Base-by-base conservation (phyloP, 2,888 invertebrate genomes). In the Pteria penguin region DNA sequence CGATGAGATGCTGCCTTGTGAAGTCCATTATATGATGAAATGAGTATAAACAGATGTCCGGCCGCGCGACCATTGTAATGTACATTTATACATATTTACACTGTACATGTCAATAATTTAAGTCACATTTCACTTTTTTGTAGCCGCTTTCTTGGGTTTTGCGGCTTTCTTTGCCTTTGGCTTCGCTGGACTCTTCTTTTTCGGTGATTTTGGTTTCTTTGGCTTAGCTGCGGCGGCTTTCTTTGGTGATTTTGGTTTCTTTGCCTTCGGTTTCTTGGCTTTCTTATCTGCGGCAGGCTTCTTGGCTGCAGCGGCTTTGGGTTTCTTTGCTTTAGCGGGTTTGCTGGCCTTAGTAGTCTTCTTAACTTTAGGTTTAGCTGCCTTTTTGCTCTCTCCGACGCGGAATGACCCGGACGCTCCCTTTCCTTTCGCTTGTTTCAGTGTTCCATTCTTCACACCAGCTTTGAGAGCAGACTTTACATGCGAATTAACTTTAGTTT, bases 381-480 rank as follows among this genome's bases (percentile, higher is more conserved):
- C 62, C 63, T 75, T 78, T 4, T 36, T 31, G 58, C 73, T 76
- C 29, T 66, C 72, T 31, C 82, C 81, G 2, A 82, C 57, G 31
- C 60, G 71, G 77, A 82, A 82, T 11, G 79, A 79, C 63, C 82
- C 82, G 2, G 81, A 77, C 36, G 73, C 66, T 33, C 82, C 82
- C 36, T 71, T 70, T 52, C 82, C 82, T 32, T 82, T 82, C 22
- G 73, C 67, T 79, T 91, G 90, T 68, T 85, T 86, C 62, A 91
- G 74, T 4, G 71, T 52, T 24, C 88, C 87, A 57, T 63, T 78
- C 69, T 78, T 74, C 65, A 90, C 88, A 32, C 88, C 90, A 60
- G 84, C 80, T 63, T 83, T 88, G 60, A 91, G 81, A 26, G 90
- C 88, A 18, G 79, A 69, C 55, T 87, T 87, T 67, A 91, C 78